Conservation (phyloP, 2,113 vertebrate species). For the Amia ocellicauda region DNA sequence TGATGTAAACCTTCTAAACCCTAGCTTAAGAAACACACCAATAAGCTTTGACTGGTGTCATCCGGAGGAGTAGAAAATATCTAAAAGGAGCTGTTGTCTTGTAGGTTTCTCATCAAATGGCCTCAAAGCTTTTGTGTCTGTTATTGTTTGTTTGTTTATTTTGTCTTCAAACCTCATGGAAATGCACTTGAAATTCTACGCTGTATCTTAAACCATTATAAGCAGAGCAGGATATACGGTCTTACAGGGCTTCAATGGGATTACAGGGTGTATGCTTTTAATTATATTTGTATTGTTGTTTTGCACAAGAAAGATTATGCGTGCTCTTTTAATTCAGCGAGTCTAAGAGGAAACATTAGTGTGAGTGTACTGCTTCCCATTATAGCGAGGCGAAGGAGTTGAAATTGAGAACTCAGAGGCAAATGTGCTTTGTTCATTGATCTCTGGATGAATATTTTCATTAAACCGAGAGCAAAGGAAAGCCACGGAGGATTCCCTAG, state of each 20-base stretch:
- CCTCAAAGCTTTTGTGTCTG: too few species aligned
- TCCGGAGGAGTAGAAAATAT: neutral
- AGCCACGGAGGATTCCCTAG: neutral
- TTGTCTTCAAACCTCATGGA: neutral
- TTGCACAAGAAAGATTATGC: conserved; percentile 5
- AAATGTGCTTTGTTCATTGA: neutral
- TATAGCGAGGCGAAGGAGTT: neutral
- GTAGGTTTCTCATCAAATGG: too few species aligned
- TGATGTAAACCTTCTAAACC: too few species aligned
- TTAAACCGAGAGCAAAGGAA: neutral
- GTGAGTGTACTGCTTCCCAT: neutral
- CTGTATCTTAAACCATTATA: neutral
- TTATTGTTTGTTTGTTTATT: conserved; percentile 12
- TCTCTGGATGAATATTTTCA: neutral
- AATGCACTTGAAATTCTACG: conserved; percentile 9
- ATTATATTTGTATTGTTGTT: conserved; percentile 20
- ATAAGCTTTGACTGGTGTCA: too few species aligned
- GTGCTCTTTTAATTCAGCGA: neutral
- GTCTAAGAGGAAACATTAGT: neutral
- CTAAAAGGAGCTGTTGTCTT: too few species aligned
- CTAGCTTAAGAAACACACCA: too few species aligned
- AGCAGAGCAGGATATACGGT: conserved; percentile 3
- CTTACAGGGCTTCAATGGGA: neutral
- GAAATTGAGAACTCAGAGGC: neutral
- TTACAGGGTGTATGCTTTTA: conserved; percentile 9